These are phyloP conservation scores for Doryteuthis pealeii DNA, from an alignment of 1,140 invertebrate species.

Conservation along the genomic window DNA sequence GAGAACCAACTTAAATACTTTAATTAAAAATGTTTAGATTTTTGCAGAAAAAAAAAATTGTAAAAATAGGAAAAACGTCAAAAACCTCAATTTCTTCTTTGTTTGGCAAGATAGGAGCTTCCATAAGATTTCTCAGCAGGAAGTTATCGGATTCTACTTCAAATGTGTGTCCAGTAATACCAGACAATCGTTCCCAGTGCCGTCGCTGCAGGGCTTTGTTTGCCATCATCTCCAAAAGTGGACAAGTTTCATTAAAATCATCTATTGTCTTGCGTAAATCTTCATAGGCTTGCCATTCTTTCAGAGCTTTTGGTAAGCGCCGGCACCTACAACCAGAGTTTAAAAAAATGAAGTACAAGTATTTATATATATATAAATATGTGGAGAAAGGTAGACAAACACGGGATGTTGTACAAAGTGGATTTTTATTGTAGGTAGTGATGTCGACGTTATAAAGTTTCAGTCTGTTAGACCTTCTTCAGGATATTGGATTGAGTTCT, in stretches of 20 bases:
- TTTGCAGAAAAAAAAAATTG: no score
- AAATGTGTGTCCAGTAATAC: conserved; percentile 85
- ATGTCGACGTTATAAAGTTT: no score
- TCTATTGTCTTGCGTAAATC: conserved; percentile 95
- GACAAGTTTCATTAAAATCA: conserved; percentile 97
- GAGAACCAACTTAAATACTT: no score
- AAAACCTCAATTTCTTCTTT: conserved; percentile 94
- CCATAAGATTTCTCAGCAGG: conserved; percentile 91
- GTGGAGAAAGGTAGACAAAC: no score
- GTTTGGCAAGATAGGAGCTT: conserved; percentile 86
- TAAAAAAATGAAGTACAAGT: neutral
- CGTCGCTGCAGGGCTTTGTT: conserved; percentile 96
- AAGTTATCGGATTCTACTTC: conserved; percentile 93
- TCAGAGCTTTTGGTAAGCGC: conserved; percentile 92
- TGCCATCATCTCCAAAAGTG: conserved; percentile 91
- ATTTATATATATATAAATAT: no score
- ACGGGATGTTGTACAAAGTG: no score
- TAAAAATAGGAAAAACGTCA: no score
- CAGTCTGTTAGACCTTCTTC: no score
- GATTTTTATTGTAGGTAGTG: no score
- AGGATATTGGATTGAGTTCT: no score
- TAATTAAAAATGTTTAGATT: no score
- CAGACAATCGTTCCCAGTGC: conserved; percentile 94
- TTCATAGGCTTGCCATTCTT: conserved; percentile 97
- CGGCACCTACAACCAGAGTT: conserved; percentile 51